A percentile compares a stretch with the other conserved stretches of the same genome.
These are phyloP conservation scores for Diplazon laetatorius DNA, from an alignment of 2,888 invertebrate genomes.

Conservation along the genomic window DNA sequence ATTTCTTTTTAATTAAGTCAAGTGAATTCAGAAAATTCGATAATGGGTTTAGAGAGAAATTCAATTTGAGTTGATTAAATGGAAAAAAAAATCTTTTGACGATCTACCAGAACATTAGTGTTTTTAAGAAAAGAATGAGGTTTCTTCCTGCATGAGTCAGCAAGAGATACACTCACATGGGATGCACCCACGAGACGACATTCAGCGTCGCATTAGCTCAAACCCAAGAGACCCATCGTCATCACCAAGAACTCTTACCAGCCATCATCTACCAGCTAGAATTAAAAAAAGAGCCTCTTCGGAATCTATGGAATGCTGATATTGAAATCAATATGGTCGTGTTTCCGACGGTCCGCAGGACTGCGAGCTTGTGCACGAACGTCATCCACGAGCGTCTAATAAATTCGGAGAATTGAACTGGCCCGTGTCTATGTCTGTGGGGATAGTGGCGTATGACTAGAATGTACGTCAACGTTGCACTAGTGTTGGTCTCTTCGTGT, in stretches of 20 bases:
- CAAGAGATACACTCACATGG: too few relatives aligned
- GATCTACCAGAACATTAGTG: too few relatives aligned
- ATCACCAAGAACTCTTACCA: not conserved
- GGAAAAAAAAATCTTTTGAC: slow-evolving; percentile 1
- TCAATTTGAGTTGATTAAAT: too few relatives aligned
- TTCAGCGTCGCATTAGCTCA: too few relatives aligned
- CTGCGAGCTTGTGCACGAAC: slow-evolving; percentile 48
- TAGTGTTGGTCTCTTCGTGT: slow-evolving; percentile 47
- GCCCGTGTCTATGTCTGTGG: slow-evolving; percentile 33
- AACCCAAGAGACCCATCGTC: not conserved
- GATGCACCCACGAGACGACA: too few relatives aligned
- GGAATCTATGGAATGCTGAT: slow-evolving; percentile 81
- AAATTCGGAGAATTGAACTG: slow-evolving; percentile 45
- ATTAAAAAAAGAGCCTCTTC: slow-evolving; percentile 71
- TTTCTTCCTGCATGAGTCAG: too few relatives aligned
- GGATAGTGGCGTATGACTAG: slow-evolving; percentile 42
- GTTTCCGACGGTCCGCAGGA: slow-evolving; percentile 70
- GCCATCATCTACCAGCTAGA: slow-evolving; percentile 30
- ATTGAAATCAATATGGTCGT: slow-evolving; percentile 83
- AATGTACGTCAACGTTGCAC: slow-evolving; percentile 65
- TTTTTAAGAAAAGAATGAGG: too few relatives aligned
- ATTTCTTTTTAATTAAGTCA: too few relatives aligned
- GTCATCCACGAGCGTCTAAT: slow-evolving; percentile 58
- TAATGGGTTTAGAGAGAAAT: too few relatives aligned
- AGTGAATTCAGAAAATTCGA: too few relatives aligned